Conservation (phyloP, 1,140 invertebrate species). For the Nautilus pompilius region DNA sequence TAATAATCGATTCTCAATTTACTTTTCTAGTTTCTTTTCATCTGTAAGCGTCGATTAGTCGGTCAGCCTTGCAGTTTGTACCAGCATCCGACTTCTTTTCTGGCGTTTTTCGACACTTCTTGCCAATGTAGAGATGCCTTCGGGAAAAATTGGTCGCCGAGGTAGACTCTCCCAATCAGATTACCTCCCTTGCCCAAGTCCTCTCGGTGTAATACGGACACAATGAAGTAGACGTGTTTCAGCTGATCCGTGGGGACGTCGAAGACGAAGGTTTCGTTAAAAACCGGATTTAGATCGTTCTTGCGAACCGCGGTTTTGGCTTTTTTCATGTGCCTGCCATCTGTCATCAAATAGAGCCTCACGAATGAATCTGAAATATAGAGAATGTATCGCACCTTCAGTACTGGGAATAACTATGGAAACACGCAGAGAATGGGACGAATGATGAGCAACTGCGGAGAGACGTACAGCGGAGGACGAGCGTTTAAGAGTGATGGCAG, state of each 20-base stretch:
- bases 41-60: too few relatives aligned
- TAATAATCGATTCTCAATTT: too few relatives aligned
- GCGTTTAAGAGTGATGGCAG: too few relatives aligned
- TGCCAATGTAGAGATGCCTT: slow-evolving; percentile 30
- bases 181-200: slow-evolving; percentile 61
- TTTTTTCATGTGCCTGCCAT: slow-evolving; percentile 60
- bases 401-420: too few relatives aligned
- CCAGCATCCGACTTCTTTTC: slow-evolving; percentile 34
- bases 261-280: slow-evolving; percentile 62
- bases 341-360: slow-evolving; percentile 59
- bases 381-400: too few relatives aligned
- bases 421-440: too few relatives aligned
- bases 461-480: too few relatives aligned
- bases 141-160: slow-evolving; percentile 30
- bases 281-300: slow-evolving; percentile 59
- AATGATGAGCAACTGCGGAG: too few relatives aligned
- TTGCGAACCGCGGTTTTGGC: slow-evolving; percentile 59
- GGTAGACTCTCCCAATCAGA: slow-evolving; percentile 31
- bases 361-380: slow-evolving; percentile 62
- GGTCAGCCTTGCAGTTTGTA: slow-evolving; percentile 32
- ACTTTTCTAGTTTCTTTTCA: too few relatives aligned
- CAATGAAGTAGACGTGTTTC: slow-evolving; percentile 78
- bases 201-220: slow-evolving; percentile 94
- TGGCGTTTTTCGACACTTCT: slow-evolving; percentile 32
- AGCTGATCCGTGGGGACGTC: slow-evolving; percentile 66